Evolutionary conservation across 2,797 vertebrate species (phyloP), one percentile per base, ranked within the genome.

Genomic region (Tangara arthus): DNA sequence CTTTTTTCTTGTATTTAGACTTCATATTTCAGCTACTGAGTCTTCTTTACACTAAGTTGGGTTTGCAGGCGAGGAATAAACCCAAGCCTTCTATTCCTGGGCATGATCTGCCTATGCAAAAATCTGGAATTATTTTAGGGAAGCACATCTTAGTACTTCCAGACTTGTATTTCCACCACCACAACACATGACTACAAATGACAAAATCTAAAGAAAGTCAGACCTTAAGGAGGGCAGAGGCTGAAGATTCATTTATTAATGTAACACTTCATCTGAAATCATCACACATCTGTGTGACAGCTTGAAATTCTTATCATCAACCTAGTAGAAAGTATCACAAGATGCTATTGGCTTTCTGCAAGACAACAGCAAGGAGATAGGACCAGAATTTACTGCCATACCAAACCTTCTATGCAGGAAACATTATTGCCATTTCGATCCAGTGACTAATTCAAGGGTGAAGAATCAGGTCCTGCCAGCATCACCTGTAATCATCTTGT

Each of bases 171-270:
- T 90, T 76, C 37, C 23, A 86, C 44, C 44, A 86, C 52, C 66
- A 79, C 4, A 44, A 78, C 85, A 75, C 61, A 69, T 32, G 70
- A 88, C 59, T 93, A 35, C 39, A 84, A 91, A 92, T 8, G 28
- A 75, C 34, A 93, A 89, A 80, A 94, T 47, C 53, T 78, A 82
- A 66, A 88, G 60, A 39, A 85, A 91, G n/a, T 60, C 79, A 76
- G 53, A 83, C 8, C 30, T 76, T 77, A 65, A 0, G 0, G 39
- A 32, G 30, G 59, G 28, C 0, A 12, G 39, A 15, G 32, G 49
- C 66, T 90, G 68, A 78, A 81, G 35, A 90, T 53, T 8, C 19
- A 76, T 90, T 90, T 93, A 82, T 66, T 81, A 65, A 84, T 26
- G 59, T 59, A 93, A 79, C 23, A 70, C 24, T 87, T 56, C 12